Evolutionary conservation across 2,797 vertebrate species (phyloP).

Genomic region (Enteromius mattozi): DNA sequence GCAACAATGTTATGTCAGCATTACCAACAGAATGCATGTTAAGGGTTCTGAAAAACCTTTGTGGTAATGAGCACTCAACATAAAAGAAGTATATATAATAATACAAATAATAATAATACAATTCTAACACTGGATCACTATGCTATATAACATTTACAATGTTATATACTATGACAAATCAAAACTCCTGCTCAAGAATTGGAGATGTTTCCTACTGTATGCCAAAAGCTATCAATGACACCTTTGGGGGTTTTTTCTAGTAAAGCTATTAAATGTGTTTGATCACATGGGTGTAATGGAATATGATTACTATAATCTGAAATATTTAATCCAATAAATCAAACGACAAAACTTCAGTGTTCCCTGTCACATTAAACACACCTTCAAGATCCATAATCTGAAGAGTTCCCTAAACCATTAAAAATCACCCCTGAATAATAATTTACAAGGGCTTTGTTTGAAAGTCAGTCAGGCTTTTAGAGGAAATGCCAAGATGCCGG

Average conservation of each 20-base stretch:
- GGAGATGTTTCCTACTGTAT: background rate
- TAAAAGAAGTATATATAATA: no score
- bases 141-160: background rate
- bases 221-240: background rate
- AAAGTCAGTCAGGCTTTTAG: slow-evolving; percentile 17
- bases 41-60: background rate
- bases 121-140: background rate
- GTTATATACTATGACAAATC: background rate
- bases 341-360: background rate
- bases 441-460: background rate
- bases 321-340: background rate
- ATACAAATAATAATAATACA: no score
- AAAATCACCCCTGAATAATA: background rate
- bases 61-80: background rate
- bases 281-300: background rate
- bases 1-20: background rate
- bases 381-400: background rate
- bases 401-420: background rate
- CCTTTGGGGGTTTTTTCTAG: background rate
- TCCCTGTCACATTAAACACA: background rate
- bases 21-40: background rate
- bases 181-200: background rate
- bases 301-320: background rate
- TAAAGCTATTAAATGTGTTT: background rate
- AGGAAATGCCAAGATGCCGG: slow-evolving; percentile 15